Conservation (phyloP, 2,113 vertebrate species). For the Dasypus novemcinctus region DNA sequence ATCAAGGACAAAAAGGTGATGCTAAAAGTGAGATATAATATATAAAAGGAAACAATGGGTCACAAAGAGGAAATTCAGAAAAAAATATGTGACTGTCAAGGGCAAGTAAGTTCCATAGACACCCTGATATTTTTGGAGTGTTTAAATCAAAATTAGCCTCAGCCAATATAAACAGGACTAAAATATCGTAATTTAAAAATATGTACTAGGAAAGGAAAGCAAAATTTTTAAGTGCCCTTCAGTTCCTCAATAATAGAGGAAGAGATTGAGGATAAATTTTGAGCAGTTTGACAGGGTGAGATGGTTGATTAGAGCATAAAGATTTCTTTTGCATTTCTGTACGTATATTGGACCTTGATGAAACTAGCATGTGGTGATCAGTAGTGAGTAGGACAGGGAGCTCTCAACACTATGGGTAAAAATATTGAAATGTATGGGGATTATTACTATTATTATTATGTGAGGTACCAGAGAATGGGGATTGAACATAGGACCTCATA, state of each 20-base stretch:
- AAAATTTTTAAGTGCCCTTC: not conserved
- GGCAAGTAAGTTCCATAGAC: not conserved
- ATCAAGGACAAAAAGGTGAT: too few relatives aligned
- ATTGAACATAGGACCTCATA: too few relatives aligned
- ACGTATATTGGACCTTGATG: not conserved
- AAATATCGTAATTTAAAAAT: not conserved
- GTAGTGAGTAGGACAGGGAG: not conserved
- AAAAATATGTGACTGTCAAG: not conserved
- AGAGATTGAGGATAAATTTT: not conserved
- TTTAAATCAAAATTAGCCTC: not conserved
- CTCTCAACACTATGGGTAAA: not conserved
- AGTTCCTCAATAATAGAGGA: not conserved
- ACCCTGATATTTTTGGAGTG: not conserved
- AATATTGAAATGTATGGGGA: not conserved
- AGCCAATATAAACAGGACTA: not conserved
- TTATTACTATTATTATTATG: too few relatives aligned
- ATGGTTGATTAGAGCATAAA: not conserved
- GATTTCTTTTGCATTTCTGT: not conserved
- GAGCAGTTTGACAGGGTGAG: not conserved
- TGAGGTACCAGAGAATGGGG: too few relatives aligned
- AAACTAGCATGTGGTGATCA: not conserved
- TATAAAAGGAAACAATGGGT: not conserved
- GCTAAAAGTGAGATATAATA: not conserved
- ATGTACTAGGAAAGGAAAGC: not conserved
- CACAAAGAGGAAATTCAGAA: not conserved